Evolutionary conservation across 2,888 invertebrate genomes (phyloP), one percentile per base, ranked within the genome.

Genomic region (Brachyptera putata): DNA sequence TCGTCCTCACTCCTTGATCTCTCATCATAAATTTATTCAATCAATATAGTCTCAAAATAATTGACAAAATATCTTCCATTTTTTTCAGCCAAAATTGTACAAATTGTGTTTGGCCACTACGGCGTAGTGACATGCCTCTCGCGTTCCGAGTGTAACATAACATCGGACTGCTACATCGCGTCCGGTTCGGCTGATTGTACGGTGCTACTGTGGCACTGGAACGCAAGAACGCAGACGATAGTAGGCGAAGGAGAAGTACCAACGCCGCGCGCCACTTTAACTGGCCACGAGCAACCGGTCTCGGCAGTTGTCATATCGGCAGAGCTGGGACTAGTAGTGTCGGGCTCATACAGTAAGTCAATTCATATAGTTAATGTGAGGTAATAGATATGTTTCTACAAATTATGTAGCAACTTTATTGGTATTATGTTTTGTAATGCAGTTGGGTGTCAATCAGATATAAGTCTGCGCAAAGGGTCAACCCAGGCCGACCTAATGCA

Each of bases 181-280:
- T 96, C 96, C 0, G 99, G 99, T 21, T 95, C 95, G 22, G 92
- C 95, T 50, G 99, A 99, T 78, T 98, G 98, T 76, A 98, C 98
- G 0, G 95, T 99, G 21, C 80, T 98, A 60, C 79, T 99, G 57
- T 99, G 99, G 99, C 97, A 98, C 72, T 99, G 99, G 95, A 98
- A 87, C 70, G 95, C 94, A 0, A 83, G 94, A n/a, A 92, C 92
- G 63, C 96, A 96, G 74, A 93, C 93, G 64, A 94, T 99, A 69
- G 94, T 98, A 30, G 98, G 98, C 3, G 98, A 99, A 76, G 95
- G 94, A 16, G 95, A 95, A 70, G 80, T 89, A 58, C 97, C 98
- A 0, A 95, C 96, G 26, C 99, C 99, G 2, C 84, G 97, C 67
- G 96, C 97, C 7, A 95, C 97, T 3, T 81, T 99, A 21, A 98